Evolutionary conservation across 2,888 invertebrate species (phyloP), one percentile per base, ranked within the genome.

Genomic region (Seladonia tumulorum): DNA sequence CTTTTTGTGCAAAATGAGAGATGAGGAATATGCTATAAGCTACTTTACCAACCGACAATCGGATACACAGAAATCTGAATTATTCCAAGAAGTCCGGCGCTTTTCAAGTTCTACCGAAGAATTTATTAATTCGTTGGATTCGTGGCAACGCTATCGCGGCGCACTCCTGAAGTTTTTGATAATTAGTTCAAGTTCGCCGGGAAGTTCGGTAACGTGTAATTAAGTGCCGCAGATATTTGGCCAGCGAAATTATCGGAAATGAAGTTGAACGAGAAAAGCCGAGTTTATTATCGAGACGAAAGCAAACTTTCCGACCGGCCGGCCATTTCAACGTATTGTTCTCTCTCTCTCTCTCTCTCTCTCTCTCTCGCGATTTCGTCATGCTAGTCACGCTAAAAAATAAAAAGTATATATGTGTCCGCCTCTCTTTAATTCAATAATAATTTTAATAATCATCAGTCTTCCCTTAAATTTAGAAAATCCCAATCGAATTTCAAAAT

Each of bases 151-250:
- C 73, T 76, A 77, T 74, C 60, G 74, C 60, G 47, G 22, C 39
- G 63, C 42, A 71, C 79, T 80, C 60, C 14, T 71, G 42, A 80
- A 83, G 79, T 85, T 79, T 79, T 79, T 83, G 73, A 83, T 85
- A 83, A 85, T 85, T 79, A 83, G 73, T 76, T 79, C 79, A 74
- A 79, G 72, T 79, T 85, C 63, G 68, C 29, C 60, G 29, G 35
- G 75, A 72, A 85, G 84, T 79, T 82, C 39, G 71, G 82, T 74
- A 83, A 83, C 68, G 79, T 83, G 57, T 85, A 85, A 85, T 80
- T 83, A 85, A 80, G 84, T 80, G 75, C 80, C 60, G 60, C 73
- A 85, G 83, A 85, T 85, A 79, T 79, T 85, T 77, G 72, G 42
- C 47, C 76, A 83, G 76, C 60, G 75, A 83, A 83, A 83, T 85